Evolutionary conservation across 35 echinoderm and acorn worm genomes (phyloP), one percentile per base, ranked within the genome.

Genomic region (Ophiothrix spiculata): DNA sequence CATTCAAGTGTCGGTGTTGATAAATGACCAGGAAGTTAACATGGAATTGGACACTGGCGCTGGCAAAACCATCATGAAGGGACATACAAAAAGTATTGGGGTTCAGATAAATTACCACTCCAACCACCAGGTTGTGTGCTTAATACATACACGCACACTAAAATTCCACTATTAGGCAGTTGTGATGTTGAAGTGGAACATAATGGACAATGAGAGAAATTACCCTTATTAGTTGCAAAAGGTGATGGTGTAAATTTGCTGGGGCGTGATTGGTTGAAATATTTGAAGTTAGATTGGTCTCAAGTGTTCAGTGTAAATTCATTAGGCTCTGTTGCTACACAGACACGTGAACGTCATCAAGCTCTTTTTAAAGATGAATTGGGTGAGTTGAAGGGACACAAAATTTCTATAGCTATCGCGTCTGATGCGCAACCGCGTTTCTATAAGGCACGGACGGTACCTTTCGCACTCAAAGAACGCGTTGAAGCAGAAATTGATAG

Each of bases 181-280:
- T 75, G 39, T 37, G 36, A 85, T 78, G 82, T 85, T 39, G 33
- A 31, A 34, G 82, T 85, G 36, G 29, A 91, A 36, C 77, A 84
- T 54, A 83, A 84, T 37, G 35, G 33, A 16, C 79, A 87, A 37
- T 64, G 15, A 39, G 21, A 28, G 36, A 1, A 29, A 31, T 81
- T 83, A 28, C 74, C n/a, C 13, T 39, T 90, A 31, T 42, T 46
- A 40, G 74, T 90, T 15, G 88, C 85, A 37, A 13, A 38, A 45
- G 80, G 80, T 15, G 83, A 31, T 81, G 86, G 76, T 45, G 56
- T 23, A 77, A 77, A 64, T 64, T 64, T 88, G 17, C 45, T 83
- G 17, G 91, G 79, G 33, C 80, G 79, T 19, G 42, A 83, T 45
- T 93, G 89, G 89, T 39, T 91, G 6, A 14, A 42, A 84, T 56